Base-by-base conservation (phyloP, 2,113 vertebrate genomes). In the Odobenus rosmarus region DNA sequence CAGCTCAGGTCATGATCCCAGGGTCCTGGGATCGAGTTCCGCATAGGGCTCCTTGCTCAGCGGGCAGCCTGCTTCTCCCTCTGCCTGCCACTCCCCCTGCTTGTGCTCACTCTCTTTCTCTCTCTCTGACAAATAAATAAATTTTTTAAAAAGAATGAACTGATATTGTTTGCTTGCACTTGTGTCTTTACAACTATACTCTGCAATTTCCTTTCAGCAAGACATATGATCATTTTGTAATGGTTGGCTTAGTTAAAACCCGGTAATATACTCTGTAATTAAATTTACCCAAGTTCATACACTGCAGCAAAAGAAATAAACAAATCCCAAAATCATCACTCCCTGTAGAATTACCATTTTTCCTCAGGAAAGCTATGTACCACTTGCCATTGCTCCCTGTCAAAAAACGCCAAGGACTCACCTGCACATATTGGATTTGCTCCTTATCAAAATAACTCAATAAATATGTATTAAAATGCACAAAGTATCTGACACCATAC, bases 241-340 rank as follows among this genome's bases (percentile, higher is more conserved):
- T 93, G 36, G 3, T 10, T 57, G 72, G 23, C 74, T 88, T 79
- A 61, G 23, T 61, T 39, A 77, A 88, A 93, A 72, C 53, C 79
- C 57, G 18, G 51, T 71, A 95, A 88, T 42, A 55, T 80, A 83
- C 61, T 36, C 79, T 95, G 28, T 71, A 89, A 91, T 82, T 92
- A 89, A 72, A 55, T 64, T 59, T 55, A 64, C 24, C 10, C 36
- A 9, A 4, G 39, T 14, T 67, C 55, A 93, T 16, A 67, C 15
- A 31, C 0, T 31, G 24, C 61, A 61, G 13, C 23, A 71, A 79
- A 53, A 49, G 42, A 71, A 84, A 88, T 26, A 88, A 82, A 5
- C 13, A 92, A 84, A 72, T 39, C 9, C 51, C 11, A 12, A 64
- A 46, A 49, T 57, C 5, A 51, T 62, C 61, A 79, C 23, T 92